Percentiles rank a stretch among this genome's conserved stretches.
Evolutionary conservation across 2,113 vertebrate species (phyloP).

Genomic region (Thinocorus orbignyianus): DNA sequence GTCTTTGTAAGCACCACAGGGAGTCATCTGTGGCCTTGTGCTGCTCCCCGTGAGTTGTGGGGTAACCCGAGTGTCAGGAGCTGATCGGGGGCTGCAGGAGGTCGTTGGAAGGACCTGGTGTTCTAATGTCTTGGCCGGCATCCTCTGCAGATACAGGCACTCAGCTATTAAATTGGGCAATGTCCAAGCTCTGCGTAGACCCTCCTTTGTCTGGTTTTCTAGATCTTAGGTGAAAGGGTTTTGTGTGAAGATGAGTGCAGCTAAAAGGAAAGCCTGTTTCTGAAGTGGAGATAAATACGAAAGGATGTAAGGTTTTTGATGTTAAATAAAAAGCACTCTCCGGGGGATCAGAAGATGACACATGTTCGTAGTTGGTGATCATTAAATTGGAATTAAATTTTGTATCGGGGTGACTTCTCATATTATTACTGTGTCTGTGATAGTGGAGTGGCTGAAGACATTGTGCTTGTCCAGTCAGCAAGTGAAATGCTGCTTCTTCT

Average conservation of each 20-base stretch:
- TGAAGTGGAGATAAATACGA: not conserved
- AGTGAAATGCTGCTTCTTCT: not conserved
- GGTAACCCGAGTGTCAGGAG: not conserved
- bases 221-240: not conserved
- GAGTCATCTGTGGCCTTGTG: not conserved
- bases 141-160: not conserved
- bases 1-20: not conserved
- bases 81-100: fast-evolving
- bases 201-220: not conserved
- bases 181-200: not conserved
- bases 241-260: not conserved
- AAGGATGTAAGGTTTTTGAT: not conserved
- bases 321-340: not conserved
- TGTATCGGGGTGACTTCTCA: not conserved
- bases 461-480: not conserved
- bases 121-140: not conserved
- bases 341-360: not conserved
- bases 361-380: not conserved
- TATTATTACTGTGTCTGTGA: not conserved
- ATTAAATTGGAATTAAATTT: not conserved
- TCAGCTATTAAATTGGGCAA: not conserved
- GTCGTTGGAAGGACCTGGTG: not conserved
- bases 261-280: not conserved
- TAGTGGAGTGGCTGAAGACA: not conserved
- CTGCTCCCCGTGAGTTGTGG: not conserved